Percentiles rank a stretch among this genome's conserved stretches.
These are phyloP conservation scores for Sternotherus odoratus DNA, from an alignment of 2,797 vertebrate genomes.

Conservation along the genomic window DNA sequence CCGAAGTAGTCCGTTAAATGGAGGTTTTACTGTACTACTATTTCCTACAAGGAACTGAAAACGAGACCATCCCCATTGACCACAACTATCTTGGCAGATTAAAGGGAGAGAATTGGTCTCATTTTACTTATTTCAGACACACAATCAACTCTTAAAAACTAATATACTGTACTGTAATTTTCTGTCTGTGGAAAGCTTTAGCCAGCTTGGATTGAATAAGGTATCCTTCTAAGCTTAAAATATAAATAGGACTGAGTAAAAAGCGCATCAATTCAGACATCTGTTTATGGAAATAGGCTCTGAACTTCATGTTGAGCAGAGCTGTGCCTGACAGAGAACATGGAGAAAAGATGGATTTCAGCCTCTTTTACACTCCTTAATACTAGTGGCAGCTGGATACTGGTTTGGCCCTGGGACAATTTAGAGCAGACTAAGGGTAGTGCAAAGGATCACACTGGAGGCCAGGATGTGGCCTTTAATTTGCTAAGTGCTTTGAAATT, in stretches of 20 bases:
- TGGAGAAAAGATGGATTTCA: not conserved
- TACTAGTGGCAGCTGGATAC: not conserved
- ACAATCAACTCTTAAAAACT: not conserved
- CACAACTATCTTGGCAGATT: not conserved
- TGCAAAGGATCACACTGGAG: not conserved
- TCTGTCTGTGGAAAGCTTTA: not conserved
- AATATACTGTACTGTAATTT: not conserved
- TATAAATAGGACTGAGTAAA: not conserved
- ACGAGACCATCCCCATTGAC: not conserved
- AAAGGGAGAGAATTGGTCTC: not conserved
- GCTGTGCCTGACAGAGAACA: not conserved
- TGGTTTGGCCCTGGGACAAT: not conserved
- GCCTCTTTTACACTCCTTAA: not conserved
- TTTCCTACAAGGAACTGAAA: not conserved
- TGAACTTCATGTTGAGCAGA: not conserved
- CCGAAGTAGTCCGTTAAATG: no score
- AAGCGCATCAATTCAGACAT: not conserved
- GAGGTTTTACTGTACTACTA: no score
- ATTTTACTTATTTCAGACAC: not conserved
- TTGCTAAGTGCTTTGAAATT: not conserved
- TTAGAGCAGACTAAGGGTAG: not conserved
- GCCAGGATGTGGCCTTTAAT: fast-evolving
- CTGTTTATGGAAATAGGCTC: not conserved
- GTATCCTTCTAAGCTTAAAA: not conserved
- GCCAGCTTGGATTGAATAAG: not conserved